Conservation (phyloP, 2,888 invertebrate genomes). For the Lottia gigantea region DNA sequence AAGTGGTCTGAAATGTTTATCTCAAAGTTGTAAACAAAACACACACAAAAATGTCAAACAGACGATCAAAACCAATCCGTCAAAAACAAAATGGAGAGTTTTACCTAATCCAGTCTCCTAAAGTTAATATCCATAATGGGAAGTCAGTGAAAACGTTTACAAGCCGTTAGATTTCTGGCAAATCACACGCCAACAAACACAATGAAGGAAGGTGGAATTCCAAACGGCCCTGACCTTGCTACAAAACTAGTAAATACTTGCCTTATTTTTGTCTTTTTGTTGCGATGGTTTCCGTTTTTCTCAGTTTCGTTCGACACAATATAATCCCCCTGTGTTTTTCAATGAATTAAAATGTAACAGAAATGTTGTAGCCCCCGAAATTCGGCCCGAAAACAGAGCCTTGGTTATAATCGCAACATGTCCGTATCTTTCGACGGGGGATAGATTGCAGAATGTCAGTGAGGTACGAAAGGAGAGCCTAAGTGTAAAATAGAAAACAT, state of each 20-base stretch:
- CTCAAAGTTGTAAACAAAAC: too few relatives aligned
- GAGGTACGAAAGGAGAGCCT: constrained; percentile 32
- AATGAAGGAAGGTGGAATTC: constrained; percentile 16
- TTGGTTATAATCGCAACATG: constrained; percentile 54
- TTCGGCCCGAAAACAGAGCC: constrained; percentile 53
- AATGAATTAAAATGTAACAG: constrained; percentile 25
- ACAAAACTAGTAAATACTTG: constrained; percentile 15
- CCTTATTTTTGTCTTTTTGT: constrained; percentile 20
- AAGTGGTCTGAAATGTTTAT: too few relatives aligned
- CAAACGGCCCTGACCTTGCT: constrained; percentile 20
- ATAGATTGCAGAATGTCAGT: constrained; percentile 52
- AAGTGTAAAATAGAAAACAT: too few relatives aligned
- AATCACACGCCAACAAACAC: constrained; percentile 6
- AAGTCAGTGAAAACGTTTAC: background rate
- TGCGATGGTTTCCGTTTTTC: constrained; percentile 25
- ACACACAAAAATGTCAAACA: too few relatives aligned
- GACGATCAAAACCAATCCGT: too few relatives aligned
- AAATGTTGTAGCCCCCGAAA: constrained; percentile 49
- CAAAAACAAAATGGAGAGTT: too few relatives aligned
- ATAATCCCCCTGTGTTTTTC: constrained; percentile 33
- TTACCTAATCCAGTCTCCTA: too few relatives aligned
- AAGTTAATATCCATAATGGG: background rate
- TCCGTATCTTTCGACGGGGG: constrained; percentile 48
- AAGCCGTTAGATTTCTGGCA: constrained; percentile 9
- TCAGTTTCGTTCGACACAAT: constrained; percentile 23